phyloP scores from a whole-genome alignment of 2,797 vertebrate species.

The Threskiornis aethiopicus region DNA sequence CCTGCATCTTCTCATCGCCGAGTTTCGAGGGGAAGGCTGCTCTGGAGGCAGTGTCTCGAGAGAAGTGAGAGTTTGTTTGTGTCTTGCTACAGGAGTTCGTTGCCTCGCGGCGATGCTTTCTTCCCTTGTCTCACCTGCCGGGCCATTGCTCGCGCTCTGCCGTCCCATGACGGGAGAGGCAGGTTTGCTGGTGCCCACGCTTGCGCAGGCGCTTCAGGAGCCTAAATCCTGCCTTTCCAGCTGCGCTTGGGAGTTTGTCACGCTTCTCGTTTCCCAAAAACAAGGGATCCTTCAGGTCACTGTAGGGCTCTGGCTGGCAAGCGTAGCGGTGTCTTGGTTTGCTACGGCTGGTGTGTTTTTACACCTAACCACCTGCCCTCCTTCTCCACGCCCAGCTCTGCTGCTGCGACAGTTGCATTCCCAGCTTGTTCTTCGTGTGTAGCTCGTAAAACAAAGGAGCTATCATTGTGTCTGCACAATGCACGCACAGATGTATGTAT shows the following conservation, averaged over 20 bases:
- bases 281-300: not conserved
- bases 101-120: not conserved
- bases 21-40: slow-evolving; percentile 77
- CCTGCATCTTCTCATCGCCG: slow-evolving; percentile 80
- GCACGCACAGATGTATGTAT: rapidly evolving
- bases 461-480: not conserved
- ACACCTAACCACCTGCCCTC: not conserved
- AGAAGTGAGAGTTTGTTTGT: slow-evolving; percentile 78
- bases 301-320: not conserved
- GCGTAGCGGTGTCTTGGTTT: not conserved
- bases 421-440: not conserved
- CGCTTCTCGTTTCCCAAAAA: not conserved
- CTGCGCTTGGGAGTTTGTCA: not conserved
- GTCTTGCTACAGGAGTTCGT: rapidly evolving
- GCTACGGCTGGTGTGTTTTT: not conserved
- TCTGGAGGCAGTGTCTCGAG: slow-evolving; percentile 81
- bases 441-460: not conserved
- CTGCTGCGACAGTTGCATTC: not conserved
- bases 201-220: not conserved
- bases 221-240: not conserved
- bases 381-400: not conserved
- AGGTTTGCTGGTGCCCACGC: not conserved
- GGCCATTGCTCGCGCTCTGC: rapidly evolving
- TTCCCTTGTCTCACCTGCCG: not conserved
- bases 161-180: rapidly evolving